Percentiles rank a stretch among this genome's conserved stretches.
These are phyloP conservation scores for Craniophora ligustri DNA, from an alignment of 2,888 invertebrate genomes.

Conservation along the genomic window DNA sequence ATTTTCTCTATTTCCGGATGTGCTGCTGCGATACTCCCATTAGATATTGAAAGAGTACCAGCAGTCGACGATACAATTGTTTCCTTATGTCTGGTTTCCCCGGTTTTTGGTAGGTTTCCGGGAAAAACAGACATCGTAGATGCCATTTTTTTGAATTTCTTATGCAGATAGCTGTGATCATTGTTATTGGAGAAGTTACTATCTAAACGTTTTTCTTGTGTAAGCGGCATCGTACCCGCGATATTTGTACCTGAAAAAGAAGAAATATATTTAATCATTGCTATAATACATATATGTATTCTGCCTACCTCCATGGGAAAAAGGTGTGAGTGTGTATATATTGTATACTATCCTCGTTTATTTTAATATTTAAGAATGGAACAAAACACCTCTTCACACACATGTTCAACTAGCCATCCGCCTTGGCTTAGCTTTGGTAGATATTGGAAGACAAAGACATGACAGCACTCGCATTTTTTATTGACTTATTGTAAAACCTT, in stretches of 20 bases:
- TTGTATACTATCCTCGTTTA: too few relatives aligned
- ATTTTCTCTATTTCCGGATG: conserved; percentile 85
- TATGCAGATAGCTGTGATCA: conserved; percentile 95
- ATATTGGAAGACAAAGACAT: too few relatives aligned
- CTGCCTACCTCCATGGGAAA: too few relatives aligned
- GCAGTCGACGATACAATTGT: conserved; percentile 69
- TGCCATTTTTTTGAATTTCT: conserved; percentile 97
- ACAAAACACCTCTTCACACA: too few relatives aligned
- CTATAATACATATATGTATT: too few relatives aligned
- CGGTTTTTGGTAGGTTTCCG: conserved; percentile 69
- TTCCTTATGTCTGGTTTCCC: conserved; percentile 75
- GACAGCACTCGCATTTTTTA: too few relatives aligned
- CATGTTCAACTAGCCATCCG: too few relatives aligned
- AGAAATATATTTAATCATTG: too few relatives aligned
- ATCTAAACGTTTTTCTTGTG: conserved; percentile 86
- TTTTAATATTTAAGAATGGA: too few relatives aligned
- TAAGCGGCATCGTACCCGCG: conserved; percentile 84
- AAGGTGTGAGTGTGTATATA: too few relatives aligned
- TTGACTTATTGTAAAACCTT: too few relatives aligned
- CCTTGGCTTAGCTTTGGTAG: too few relatives aligned
- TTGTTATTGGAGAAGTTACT: conserved; percentile 86
- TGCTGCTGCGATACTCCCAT: conserved; percentile 83
- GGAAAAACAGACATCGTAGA: conserved; percentile 85
- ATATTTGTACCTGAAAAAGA: conserved; percentile 79
- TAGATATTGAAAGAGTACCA: conserved; percentile 76